These are phyloP conservation scores for Taphrorychus bicolor DNA, from an alignment of 2,888 invertebrate species.

Conservation along the genomic window DNA sequence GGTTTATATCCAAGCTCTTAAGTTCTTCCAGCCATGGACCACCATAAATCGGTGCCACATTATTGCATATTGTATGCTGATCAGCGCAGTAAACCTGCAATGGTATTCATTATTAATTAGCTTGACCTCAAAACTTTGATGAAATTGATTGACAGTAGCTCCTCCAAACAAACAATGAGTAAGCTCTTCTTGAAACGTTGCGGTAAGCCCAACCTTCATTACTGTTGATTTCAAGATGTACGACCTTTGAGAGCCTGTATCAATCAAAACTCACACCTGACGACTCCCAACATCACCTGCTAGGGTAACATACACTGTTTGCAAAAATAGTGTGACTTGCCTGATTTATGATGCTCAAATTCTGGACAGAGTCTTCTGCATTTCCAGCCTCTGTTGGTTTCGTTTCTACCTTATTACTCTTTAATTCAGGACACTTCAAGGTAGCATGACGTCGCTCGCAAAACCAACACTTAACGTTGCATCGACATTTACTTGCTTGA, in stretches of 20 bases:
- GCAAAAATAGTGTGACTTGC: constrained; percentile 3
- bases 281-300: constrained; percentile 1
- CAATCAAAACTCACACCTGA: constrained; percentile 44
- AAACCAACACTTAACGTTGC: constrained; percentile 8
- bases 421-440: constrained; percentile 1
- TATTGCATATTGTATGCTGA: not conserved
- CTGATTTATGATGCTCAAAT: not conserved
- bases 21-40: constrained; percentile 22
- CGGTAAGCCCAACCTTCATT: not conserved
- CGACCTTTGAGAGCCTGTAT: constrained; percentile 55
- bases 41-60: not conserved
- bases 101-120: not conserved
- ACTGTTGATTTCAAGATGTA: constrained; percentile 51
- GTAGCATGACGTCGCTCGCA: not conserved
- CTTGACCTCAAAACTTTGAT: constrained; percentile 1
- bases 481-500: constrained; percentile 40
- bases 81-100: not conserved
- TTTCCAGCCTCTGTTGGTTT: not conserved
- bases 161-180: constrained; percentile 49
- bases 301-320: constrained; percentile 4
- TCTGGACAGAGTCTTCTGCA: not conserved
- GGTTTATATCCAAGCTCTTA: not conserved
- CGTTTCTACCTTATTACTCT: not conserved
- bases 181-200: constrained; percentile 27
- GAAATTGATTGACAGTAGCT: too few relatives aligned